Evolutionary conservation across 2,888 invertebrate species (phyloP).

Genomic region (Patella pellucida): DNA sequence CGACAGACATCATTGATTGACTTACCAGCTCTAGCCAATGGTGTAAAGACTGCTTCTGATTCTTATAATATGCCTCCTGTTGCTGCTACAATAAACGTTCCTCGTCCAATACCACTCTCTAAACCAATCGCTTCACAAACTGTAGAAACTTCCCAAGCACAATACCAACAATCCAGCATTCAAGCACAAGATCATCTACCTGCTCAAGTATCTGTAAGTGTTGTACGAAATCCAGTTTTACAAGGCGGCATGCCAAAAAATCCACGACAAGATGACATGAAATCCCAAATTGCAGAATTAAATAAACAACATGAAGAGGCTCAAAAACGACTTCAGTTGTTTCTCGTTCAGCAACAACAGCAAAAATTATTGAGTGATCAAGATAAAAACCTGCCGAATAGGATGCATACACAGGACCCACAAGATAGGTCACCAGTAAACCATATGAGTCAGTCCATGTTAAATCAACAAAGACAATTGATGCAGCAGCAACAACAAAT

Average conservation of each 20-base stretch:
- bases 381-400: slow-evolving; percentile 24
- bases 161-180: background rate
- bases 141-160: background rate
- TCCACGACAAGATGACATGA: slow-evolving; percentile 39
- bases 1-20: slow-evolving; percentile 46
- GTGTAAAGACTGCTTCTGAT: slow-evolving; percentile 26
- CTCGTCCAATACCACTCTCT: slow-evolving; percentile 47
- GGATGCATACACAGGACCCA: slow-evolving; percentile 33
- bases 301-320: slow-evolving; percentile 65
- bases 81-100: slow-evolving; percentile 54
- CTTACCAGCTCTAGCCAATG: slow-evolving; percentile 35
- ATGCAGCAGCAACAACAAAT: slow-evolving; percentile 16
- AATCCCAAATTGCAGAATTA: slow-evolving; percentile 59
- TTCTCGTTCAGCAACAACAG: slow-evolving; percentile 48
- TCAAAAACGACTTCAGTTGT: slow-evolving; percentile 48
- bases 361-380: slow-evolving; percentile 31
- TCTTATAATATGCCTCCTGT: slow-evolving; percentile 12
- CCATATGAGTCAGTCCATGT: slow-evolving; percentile 14
- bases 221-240: background rate
- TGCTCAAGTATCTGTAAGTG: background rate
- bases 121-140: background rate
- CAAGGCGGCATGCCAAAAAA: slow-evolving; percentile 14
- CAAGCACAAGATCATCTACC: background rate
- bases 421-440: slow-evolving; percentile 21
- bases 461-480: slow-evolving; percentile 18